Evolutionary conservation across 1,140 invertebrate genomes (phyloP).

Genomic region (Drosophila parabipectinata): DNA sequence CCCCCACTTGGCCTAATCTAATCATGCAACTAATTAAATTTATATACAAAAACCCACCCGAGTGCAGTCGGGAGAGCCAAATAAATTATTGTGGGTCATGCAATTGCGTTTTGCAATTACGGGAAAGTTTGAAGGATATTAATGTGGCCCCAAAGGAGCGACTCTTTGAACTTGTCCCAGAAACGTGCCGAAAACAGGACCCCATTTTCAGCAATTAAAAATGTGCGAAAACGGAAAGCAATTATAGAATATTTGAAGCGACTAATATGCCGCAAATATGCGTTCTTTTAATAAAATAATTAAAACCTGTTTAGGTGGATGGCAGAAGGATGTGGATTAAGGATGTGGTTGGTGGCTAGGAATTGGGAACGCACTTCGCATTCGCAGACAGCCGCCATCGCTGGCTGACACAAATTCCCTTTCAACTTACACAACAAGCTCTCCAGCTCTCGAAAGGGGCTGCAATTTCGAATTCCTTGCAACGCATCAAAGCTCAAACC

Average conservation of each 20-base stretch:
- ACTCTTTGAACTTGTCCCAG: conserved; percentile 56
- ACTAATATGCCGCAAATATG: not conserved
- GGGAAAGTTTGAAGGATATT: conserved; percentile 29
- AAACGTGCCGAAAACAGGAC: conserved; percentile 30
- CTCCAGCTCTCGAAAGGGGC: conserved; percentile 28
- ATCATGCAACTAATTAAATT: conserved; percentile 46
- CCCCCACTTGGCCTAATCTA: conserved; percentile 26
- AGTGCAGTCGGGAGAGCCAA: conserved; percentile 27
- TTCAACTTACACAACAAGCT: conserved; percentile 50
- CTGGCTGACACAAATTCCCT: conserved; percentile 55
- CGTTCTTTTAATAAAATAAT: conserved; percentile 43
- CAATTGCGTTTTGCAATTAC: conserved; percentile 43
- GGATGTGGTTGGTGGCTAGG: conserved; percentile 11
- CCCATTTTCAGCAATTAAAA: conserved; percentile 32
- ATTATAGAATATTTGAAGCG: conserved; percentile 28
- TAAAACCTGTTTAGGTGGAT: conserved; percentile 5
- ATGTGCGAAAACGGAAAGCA: conserved; percentile 31
- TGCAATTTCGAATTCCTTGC: conserved; percentile 55
- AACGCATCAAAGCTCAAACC: conserved; percentile 48
- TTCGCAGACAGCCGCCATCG: conserved; percentile 46
- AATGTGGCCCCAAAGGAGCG: conserved; percentile 43
- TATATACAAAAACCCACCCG: conserved; percentile 12
- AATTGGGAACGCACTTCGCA: conserved; percentile 32
- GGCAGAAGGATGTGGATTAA: not conserved
- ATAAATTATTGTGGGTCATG: conserved; percentile 56